These are phyloP conservation scores for Sylvia borin DNA, from an alignment of 2,797 vertebrate species.

Conservation along the genomic window DNA sequence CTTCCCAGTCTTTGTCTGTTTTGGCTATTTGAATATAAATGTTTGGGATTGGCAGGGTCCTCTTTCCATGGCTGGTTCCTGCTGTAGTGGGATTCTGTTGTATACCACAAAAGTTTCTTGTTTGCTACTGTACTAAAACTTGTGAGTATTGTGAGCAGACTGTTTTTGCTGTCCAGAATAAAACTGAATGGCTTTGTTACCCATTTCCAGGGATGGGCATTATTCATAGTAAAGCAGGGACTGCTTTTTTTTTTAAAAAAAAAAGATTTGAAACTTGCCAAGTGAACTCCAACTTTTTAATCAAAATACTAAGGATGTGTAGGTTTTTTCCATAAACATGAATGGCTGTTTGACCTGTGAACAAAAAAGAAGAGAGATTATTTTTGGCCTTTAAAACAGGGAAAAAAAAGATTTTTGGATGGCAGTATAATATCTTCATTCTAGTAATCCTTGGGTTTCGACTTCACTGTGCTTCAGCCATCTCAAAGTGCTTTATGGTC, in stretches of 20 bases:
- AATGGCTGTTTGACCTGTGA: not conserved
- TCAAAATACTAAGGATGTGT: not conserved
- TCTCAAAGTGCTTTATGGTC: not conserved
- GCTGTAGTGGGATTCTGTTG: not conserved
- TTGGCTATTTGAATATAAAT: not conserved
- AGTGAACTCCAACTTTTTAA: not conserved
- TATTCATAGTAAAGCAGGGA: not conserved
- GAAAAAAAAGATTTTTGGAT: not conserved
- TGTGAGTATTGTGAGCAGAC: not conserved
- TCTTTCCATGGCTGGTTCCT: not conserved
- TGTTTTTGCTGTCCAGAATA: not conserved
- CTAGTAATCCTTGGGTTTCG: not conserved
- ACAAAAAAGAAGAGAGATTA: not conserved
- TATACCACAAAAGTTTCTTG: not conserved
- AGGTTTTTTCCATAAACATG: not conserved
- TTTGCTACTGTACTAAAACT: not conserved
- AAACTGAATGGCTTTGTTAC: not conserved
- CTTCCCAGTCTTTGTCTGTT: not conserved
- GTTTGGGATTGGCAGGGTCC: not conserved
- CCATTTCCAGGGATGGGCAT: not conserved
- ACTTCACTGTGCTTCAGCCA: not conserved
- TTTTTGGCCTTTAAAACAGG: not conserved
- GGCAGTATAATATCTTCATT: not conserved
- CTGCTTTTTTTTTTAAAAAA: not conserved
- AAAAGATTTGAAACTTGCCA: not conserved